These are phyloP conservation scores for Sebastes cheni DNA, from an alignment of 2,797 vertebrate species.

Conservation along the genomic window DNA sequence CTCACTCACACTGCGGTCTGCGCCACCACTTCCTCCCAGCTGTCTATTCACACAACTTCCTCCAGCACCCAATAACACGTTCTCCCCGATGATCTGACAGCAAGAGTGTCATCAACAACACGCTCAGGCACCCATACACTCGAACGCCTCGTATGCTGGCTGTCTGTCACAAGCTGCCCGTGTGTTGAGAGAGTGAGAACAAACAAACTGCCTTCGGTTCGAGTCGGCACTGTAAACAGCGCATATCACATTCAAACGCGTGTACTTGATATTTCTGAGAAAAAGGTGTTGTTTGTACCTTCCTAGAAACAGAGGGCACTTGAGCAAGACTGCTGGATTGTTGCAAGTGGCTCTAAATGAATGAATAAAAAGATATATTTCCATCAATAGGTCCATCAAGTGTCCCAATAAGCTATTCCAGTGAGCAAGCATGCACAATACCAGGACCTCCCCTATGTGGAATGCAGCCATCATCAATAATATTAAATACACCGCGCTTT, in stretches of 20 bases:
- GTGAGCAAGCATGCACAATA: neutral
- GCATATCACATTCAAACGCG: neutral
- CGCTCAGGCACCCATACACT: neutral
- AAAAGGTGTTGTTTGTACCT: neutral
- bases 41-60: conserved; percentile 73
- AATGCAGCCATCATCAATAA: neutral
- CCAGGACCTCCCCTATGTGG: accelerated
- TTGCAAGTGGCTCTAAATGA: neutral
- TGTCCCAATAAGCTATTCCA: neutral
- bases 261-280: conserved; percentile 8
- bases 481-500: neutral
- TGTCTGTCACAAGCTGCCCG: neutral
- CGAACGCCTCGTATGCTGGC: neutral
- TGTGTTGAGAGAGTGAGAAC: neutral
- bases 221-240: neutral
- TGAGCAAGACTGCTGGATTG: neutral
- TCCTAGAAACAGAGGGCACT: neutral
- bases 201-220: conserved; percentile 8
- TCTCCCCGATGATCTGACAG: conserved; percentile 10
- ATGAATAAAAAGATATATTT: neutral
- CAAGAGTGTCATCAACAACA: conserved; percentile 51
- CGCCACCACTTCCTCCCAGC: conserved; percentile 72
- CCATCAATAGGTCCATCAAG: neutral
- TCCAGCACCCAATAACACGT: conserved; percentile 49
- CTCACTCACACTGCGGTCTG: conserved; percentile 51